A percentile compares a stretch with the other conserved stretches of the same genome.
These are phyloP conservation scores for Rhabdomys pumilio DNA, from an alignment of 2,797 vertebrate genomes.

Conservation along the genomic window DNA sequence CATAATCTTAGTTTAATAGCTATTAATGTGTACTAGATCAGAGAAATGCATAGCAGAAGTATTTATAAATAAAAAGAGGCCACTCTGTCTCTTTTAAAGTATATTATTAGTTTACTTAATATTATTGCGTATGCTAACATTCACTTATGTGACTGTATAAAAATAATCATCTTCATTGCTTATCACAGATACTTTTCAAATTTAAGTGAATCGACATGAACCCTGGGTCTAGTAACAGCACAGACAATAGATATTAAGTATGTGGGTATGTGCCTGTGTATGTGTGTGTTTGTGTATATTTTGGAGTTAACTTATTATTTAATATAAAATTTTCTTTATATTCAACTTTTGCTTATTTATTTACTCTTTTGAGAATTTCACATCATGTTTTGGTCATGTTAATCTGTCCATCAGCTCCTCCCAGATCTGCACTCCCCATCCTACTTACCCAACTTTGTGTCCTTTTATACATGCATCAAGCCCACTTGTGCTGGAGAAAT, in stretches of 20 bases:
- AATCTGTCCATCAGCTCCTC: background rate
- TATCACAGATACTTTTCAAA: background rate
- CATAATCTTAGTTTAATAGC: background rate
- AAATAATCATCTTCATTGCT: background rate
- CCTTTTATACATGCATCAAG: background rate
- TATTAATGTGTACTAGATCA: constrained; percentile 5
- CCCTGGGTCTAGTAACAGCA: background rate
- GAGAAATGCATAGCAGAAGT: background rate
- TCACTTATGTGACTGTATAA: background rate
- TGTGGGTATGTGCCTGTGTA: background rate
- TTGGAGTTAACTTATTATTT: background rate
- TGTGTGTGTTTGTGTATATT: background rate
- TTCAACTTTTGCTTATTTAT: background rate
- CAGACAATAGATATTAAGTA: background rate
- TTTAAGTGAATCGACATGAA: background rate
- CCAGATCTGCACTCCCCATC: background rate
- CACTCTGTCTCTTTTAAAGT: background rate
- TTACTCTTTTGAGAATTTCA: background rate
- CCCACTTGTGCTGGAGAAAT: background rate
- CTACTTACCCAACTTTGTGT: background rate
- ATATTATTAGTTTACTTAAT: background rate
- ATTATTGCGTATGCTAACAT: background rate
- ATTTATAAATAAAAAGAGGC: constrained; percentile 33
- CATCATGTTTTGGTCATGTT: background rate
- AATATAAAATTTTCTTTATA: background rate